phyloP scores from a whole-genome alignment of 2,888 invertebrate species.

The Dynastes grantii region DNA sequence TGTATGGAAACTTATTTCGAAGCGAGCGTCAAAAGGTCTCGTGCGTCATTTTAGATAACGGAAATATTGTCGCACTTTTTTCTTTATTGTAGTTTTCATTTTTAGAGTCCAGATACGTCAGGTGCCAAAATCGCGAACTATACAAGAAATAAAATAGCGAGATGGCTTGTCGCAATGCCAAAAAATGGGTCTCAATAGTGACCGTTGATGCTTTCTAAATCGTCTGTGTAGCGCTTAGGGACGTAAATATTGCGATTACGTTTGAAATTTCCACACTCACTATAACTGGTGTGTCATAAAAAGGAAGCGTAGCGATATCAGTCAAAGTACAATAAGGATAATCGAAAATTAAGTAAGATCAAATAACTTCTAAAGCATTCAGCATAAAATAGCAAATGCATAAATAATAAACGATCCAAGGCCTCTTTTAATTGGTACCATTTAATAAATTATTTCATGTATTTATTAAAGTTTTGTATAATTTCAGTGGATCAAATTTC shows the following conservation, averaged over 20 bases:
- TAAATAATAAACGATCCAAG: no score
- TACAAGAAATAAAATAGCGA: constrained; percentile 13
- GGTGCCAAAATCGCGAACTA: constrained; percentile 10
- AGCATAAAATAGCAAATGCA: no score
- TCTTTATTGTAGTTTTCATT: constrained; percentile 9
- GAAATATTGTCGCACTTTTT: constrained; percentile 8
- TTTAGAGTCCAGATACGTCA: constrained; percentile 10
- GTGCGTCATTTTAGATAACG: constrained; percentile 25
- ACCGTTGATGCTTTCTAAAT: neutral
- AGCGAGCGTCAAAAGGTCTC: neutral
- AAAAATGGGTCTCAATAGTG: neutral
- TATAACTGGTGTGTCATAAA: no score
- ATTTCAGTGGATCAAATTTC: no score
- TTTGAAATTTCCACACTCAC: no score
- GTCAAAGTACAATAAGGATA: no score
- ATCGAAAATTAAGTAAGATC: no score
- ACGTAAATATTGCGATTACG: neutral
- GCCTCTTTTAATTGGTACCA: no score
- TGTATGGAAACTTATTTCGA: neutral
- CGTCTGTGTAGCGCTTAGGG: neutral
- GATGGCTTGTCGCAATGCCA: constrained; percentile 9
- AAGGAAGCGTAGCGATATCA: no score
- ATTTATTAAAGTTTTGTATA: no score
- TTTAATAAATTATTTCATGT: no score
- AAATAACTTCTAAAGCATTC: no score